Percentiles rank a stretch among this genome's conserved stretches.
phyloP scores from a whole-genome alignment of 2,888 invertebrate species.

The Therioaphis trifolii region DNA sequence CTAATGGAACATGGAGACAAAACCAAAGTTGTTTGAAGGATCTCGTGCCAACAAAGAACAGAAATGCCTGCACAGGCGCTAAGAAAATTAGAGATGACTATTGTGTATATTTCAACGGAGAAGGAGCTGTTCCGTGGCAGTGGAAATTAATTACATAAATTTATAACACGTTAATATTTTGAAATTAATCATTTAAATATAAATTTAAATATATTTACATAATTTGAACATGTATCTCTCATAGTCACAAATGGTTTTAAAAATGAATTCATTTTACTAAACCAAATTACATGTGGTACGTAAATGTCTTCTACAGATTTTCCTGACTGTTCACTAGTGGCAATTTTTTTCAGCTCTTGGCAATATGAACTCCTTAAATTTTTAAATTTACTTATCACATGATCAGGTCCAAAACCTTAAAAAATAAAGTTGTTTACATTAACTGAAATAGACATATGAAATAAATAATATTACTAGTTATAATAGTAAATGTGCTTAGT shows the following conservation, averaged over 20 bases:
- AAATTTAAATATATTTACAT: slow-evolving; percentile 19
- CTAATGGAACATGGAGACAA: slow-evolving; percentile 29
- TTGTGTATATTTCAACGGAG: slow-evolving; percentile 42
- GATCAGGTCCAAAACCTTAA: slow-evolving; percentile 47
- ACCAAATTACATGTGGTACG: slow-evolving; percentile 43
- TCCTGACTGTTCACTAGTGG: slow-evolving; percentile 32
- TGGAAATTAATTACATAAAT: slow-evolving; percentile 45
- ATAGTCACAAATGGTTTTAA: slow-evolving; percentile 41
- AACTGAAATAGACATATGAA: slow-evolving; percentile 15
- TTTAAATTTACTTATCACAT: too few relatives aligned
- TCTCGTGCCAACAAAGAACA: neutral
- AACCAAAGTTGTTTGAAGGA: slow-evolving; percentile 4
- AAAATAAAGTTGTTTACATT: slow-evolving; percentile 27
- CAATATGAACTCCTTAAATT: slow-evolving; percentile 40
- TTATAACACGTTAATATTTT: slow-evolving; percentile 24
- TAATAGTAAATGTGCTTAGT: too few relatives aligned
- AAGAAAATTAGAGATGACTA: slow-evolving; percentile 45
- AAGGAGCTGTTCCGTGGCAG: slow-evolving; percentile 37
- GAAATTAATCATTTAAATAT: slow-evolving; percentile 26
- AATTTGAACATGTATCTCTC: slow-evolving; percentile 33
- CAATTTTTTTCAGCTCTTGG: slow-evolving; percentile 53
- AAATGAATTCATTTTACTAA: slow-evolving; percentile 33
- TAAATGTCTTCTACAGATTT: slow-evolving; percentile 28
- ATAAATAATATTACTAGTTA: too few relatives aligned
- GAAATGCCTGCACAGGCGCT: slow-evolving; percentile 16